Base-by-base conservation (phyloP, 53 echinoderm and acorn worm species). In the Echinarachnius parma region DNA sequence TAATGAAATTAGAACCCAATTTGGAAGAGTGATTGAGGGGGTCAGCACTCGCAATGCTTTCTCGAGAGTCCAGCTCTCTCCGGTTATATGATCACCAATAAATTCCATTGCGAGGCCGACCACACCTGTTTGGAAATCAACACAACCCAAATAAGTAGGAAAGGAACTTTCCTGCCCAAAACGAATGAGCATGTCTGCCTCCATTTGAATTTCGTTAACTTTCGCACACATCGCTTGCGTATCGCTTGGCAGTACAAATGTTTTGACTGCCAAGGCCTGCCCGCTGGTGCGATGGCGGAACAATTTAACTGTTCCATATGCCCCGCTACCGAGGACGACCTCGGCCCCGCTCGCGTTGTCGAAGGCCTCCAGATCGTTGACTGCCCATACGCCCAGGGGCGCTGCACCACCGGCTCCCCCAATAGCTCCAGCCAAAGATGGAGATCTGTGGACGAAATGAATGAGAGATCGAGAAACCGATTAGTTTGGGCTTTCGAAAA, bases 71-170 rank as follows among this genome's bases (percentile, higher is more conserved):
- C 28, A 57, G 0, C 28, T 9, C 57, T 57, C 57, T 11, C 57
- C 57, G 2, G 57, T 57, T 1, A 3, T 11, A 15, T 2, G 5
- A 5, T 57, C 57, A 25, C 57, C 57, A n/a, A 57, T 57, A 16
- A 57, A 57, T 3, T 57, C 57, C 57, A 57, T 57, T 16, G 57
- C 57, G n/a, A 57, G 28, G 5, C 57, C 57, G 10, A 57, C n/a
- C 8, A 2, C 31, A 28, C 28, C 57, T 9, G 57, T 15, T 28
- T 31, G 28, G 57, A 57, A 29, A 28, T 57, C 29, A 1, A 57
- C 2, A 31, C 57, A 57, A 1, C 57, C 57, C 28, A 27, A 18
- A 31, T 29, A 57, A 11, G 28, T 57, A 1, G 57, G 57, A 31
- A 57, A 57, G 57, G 4, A 57, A 0, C 31, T 31, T 5, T 57